Percentiles rank a stretch among this genome's conserved stretches.
phyloP scores from a whole-genome alignment of 1,140 invertebrate species.

The Parasteatoda tepidariorum region DNA sequence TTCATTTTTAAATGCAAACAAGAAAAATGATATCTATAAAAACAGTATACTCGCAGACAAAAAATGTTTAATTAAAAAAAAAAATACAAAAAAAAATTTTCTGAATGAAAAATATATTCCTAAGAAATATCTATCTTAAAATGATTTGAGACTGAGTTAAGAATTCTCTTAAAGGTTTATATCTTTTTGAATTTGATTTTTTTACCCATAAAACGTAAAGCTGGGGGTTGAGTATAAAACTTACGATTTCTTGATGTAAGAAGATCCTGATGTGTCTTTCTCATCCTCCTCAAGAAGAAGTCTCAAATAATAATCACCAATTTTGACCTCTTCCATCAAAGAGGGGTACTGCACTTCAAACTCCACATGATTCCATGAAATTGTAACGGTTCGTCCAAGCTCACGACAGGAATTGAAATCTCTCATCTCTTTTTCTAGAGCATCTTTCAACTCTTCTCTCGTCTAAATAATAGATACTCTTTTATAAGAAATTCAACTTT shows the following conservation, averaged over 20 bases:
- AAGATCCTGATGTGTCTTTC: conserved; percentile 76
- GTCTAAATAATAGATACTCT: conserved; percentile 83
- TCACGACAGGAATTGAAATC: conserved; percentile 92
- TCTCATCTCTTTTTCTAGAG: conserved; percentile 93
- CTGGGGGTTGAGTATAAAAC: conserved; percentile 68
- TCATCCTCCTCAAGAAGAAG: conserved; percentile 90
- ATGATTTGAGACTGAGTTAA: no score
- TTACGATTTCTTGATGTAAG: conserved; percentile 87
- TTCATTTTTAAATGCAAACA: no score
- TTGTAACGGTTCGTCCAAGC: conserved; percentile 77
- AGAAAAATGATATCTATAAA: no score
- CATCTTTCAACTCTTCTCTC: conserved; percentile 91
- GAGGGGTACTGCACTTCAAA: conserved; percentile 95
- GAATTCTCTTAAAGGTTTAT: no score
- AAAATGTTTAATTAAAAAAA: no score
- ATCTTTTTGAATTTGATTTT: no score
- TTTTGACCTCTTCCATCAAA: conserved; percentile 95
- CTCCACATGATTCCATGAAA: conserved; percentile 98
- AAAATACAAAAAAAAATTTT: no score
- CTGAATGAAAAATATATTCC: no score
- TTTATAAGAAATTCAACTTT: no score
- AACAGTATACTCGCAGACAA: no score
- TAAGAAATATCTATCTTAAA: no score
- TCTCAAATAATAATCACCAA: conserved; percentile 97
- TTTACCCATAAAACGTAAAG: no score